Evolutionary conservation across 2,888 invertebrate species (phyloP), one percentile per base, ranked within the genome.

Genomic region (Lepidochitona cinerea): DNA sequence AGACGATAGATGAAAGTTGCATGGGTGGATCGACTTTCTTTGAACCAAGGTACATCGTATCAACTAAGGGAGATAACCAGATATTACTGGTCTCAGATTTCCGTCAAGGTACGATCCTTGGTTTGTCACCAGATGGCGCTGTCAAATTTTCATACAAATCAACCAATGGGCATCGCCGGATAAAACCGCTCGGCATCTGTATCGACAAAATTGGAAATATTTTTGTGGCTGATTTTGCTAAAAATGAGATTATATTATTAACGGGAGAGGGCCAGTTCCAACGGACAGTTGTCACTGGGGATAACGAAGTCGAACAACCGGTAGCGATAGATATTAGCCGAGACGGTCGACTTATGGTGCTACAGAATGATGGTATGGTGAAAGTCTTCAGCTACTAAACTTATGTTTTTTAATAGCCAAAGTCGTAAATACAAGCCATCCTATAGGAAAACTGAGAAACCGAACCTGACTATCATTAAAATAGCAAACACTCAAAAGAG

Each of bases 281-380:
- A 70, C 71, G 86, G 54, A 81, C 82, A 67, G 83, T 86, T 6
- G 78, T 87, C 9, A 83, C 79, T 29, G 74, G 79, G 29, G 84
- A 85, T 26, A 84, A 81, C 14, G 85, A 83, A 37, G 71, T 87
- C 6, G 80, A 81, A 23, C 77, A 82, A 37, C 87, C 87, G 0
- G 85, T 85, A 41, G 87, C 85, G 23, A 80, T 87, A 6, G 75
- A 80, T 66, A 82, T 87, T 54, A 87, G 83, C 66, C 72, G 73
- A 6, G 79, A 77, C 36, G 84, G 82, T 73, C 78, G 84, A 54
- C 75, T 87, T 74, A 79, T 85, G n/a, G 81, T 85, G 33, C 84
- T 87, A 26, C 87, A 87, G 76, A 84, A 83, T 37, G 87, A 87
- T 69, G 87, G 85, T 0, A 85, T 85, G 83, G 85, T 85, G 18